These are phyloP conservation scores for Timema podura DNA, from an alignment of 2,888 invertebrate genomes.

Conservation along the genomic window DNA sequence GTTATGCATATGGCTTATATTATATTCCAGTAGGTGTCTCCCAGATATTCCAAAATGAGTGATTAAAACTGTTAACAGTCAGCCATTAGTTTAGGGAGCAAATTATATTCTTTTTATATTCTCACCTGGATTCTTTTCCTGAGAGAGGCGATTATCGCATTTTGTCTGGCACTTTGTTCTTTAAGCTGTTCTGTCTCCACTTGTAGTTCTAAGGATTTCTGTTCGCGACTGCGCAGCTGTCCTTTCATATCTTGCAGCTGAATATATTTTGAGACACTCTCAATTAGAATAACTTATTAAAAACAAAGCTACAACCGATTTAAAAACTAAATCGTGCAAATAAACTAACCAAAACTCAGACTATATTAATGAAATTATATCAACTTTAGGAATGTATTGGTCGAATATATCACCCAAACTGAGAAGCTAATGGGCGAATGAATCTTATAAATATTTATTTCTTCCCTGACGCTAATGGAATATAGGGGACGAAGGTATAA, in stretches of 20 bases:
- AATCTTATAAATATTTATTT: too few species aligned
- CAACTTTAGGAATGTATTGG: too few species aligned
- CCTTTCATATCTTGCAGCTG: conserved; percentile 69
- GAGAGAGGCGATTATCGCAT: conserved; percentile 72
- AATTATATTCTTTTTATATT: neutral
- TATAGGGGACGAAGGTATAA: too few species aligned
- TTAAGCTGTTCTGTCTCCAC: conserved; percentile 74
- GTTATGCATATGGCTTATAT: too few species aligned
- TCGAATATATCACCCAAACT: too few species aligned
- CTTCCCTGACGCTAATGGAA: too few species aligned
- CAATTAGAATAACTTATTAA: neutral
- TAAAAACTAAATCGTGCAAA: conserved; percentile 1
- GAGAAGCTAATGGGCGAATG: too few species aligned
- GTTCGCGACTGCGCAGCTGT: conserved; percentile 65
- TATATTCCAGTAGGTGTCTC: too few species aligned
- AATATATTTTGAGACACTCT: conserved; percentile 32
- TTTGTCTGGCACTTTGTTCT: conserved; percentile 79
- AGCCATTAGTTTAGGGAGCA: neutral
- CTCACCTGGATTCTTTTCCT: conserved; percentile 64
- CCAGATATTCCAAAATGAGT: neutral
- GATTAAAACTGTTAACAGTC: neutral
- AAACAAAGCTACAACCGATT: neutral
- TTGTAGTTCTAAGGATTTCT: conserved; percentile 69
- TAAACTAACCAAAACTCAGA: too few species aligned
- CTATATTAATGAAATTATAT: too few species aligned